These are phyloP conservation scores for Cygnus atratus DNA, from an alignment of 2,113 vertebrate genomes.

Conservation along the genomic window DNA sequence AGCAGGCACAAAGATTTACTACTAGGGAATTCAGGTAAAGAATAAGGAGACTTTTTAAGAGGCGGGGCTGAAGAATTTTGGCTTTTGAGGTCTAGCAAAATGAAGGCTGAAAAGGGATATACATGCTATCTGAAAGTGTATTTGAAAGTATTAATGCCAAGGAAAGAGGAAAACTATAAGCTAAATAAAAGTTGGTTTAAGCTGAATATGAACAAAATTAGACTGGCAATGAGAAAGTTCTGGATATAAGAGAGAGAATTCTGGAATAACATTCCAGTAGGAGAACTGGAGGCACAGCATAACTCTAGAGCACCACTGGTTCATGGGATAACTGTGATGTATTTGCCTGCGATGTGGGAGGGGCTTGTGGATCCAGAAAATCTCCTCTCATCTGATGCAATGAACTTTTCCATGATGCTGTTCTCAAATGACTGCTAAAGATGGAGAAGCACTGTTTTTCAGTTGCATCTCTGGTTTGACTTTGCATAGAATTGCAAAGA, in stretches of 20 bases:
- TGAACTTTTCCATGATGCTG: not conserved
- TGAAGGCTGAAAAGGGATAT: not conserved
- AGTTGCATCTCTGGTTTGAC: not conserved
- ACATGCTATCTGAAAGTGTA: not conserved
- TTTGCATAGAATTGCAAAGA: not conserved
- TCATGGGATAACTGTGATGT: not conserved
- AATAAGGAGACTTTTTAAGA: not conserved
- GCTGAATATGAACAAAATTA: not conserved
- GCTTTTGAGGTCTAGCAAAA: not conserved
- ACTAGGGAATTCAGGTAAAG: not conserved
- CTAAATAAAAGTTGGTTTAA: not conserved
- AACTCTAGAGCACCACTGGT: rapidly evolving
- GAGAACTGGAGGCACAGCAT: not conserved
- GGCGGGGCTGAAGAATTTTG: not conserved
- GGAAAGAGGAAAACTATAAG: not conserved
- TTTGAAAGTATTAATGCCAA: not conserved
- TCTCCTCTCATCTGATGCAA: not conserved
- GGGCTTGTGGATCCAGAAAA: not conserved
- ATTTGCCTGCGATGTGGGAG: not conserved
- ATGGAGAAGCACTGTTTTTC: not conserved
- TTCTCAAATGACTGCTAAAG: not conserved
- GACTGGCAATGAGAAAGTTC: not conserved
- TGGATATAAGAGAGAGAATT: not conserved
- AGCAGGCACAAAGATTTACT: not conserved
- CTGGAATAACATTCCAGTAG: not conserved